Percentiles rank a stretch among this genome's conserved stretches.
phyloP scores from a whole-genome alignment of 2,113 vertebrate genomes.

The Epinephelus cyanopodus region DNA sequence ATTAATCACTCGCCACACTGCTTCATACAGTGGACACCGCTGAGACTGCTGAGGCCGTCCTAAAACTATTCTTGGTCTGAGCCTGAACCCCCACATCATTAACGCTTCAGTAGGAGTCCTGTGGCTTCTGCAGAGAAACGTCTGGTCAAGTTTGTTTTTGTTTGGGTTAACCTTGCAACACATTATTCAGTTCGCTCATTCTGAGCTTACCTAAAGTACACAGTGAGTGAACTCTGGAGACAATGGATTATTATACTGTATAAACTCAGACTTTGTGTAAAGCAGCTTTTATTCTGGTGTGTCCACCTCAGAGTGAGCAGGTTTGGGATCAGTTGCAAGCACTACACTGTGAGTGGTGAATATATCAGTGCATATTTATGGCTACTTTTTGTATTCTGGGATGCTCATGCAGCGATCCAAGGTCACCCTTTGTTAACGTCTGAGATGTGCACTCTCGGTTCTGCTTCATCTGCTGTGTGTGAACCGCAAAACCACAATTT shows the following conservation, averaged over 20 bases:
- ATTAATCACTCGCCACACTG: conserved; percentile 41
- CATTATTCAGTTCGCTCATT: conserved; percentile 11
- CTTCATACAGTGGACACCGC: conserved; percentile 19
- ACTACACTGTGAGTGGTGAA: background rate
- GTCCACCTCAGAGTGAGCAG: background rate
- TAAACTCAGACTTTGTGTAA: conserved; percentile 5
- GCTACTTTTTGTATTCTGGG: conserved; percentile 18
- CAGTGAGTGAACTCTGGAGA: background rate
- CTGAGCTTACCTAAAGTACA: conserved; percentile 3
- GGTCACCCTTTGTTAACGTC: conserved; percentile 41
- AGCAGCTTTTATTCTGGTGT: background rate
- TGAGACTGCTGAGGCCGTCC: conserved; percentile 14
- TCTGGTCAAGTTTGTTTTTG: conserved; percentile 40
- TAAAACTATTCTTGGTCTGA: conserved; percentile 1
- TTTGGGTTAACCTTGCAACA: conserved; percentile 23
- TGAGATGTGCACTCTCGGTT: conserved; percentile 28
- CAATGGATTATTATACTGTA: background rate
- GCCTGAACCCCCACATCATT: conserved; percentile 25
- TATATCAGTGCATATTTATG: background rate
- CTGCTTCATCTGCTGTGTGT: conserved; percentile 52
- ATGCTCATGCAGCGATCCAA: conserved; percentile 31
- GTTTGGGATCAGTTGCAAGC: background rate
- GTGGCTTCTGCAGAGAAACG: conserved; percentile 27
- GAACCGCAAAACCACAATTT: conserved; percentile 52
- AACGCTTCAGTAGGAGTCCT: conserved; percentile 32